Evolutionary conservation across 2,113 vertebrate species (phyloP).

Genomic region (Barnardius zonarius): DNA sequence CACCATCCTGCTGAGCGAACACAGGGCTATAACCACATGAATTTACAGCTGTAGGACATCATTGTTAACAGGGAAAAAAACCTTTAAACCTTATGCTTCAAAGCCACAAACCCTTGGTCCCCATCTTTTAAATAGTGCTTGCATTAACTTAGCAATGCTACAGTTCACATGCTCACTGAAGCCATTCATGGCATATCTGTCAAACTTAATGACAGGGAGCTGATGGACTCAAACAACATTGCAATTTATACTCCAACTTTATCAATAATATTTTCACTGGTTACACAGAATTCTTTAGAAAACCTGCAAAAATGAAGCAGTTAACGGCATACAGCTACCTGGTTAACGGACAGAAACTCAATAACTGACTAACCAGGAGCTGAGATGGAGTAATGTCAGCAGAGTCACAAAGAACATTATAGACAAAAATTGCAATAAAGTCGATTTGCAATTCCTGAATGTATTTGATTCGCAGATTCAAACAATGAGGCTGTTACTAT

Average conservation of each 20-base stretch:
- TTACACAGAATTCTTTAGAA: neutral
- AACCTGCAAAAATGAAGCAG: neutral
- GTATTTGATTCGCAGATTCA: slow-evolving; percentile 3
- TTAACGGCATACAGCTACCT: neutral
- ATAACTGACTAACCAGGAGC: neutral
- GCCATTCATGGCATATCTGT: neutral
- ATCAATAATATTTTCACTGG: neutral
- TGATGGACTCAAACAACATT: neutral
- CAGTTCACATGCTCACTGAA: neutral
- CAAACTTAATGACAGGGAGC: neutral
- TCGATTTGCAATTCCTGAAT: neutral
- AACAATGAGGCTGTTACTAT: neutral
- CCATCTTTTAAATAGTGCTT: neutral
- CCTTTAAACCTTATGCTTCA: neutral
- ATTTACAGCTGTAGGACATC: slow-evolving; percentile 35
- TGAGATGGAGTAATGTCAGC: neutral
- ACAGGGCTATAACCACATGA: neutral
- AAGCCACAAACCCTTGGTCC: slow-evolving; percentile 7
- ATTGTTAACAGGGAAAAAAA: neutral
- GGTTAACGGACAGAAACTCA: neutral
- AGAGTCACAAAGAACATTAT: neutral
- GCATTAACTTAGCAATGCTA: neutral
- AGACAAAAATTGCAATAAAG: neutral
- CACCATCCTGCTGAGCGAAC: neutral
- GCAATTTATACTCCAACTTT: neutral